These are phyloP conservation scores for Vireo altiloquus DNA, from an alignment of 2,113 vertebrate genomes.

Conservation along the genomic window DNA sequence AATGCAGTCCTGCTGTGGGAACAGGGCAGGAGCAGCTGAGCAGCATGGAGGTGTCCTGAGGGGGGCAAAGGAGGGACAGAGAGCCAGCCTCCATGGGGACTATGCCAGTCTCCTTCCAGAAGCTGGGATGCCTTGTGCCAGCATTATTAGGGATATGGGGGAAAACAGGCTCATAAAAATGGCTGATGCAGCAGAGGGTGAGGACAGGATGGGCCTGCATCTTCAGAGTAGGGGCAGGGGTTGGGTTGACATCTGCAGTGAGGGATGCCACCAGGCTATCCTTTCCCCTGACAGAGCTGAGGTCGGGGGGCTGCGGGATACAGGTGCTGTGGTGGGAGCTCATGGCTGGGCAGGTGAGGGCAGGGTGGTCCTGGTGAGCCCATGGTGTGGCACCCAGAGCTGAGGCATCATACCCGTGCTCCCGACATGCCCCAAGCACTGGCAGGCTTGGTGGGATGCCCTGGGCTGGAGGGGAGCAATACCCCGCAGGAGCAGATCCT, in stretches of 20 bases:
- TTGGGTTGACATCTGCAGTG: background rate
- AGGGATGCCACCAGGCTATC: background rate
- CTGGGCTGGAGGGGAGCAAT: background rate
- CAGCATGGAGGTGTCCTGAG: background rate
- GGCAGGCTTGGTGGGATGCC: background rate
- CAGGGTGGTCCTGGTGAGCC: accelerated
- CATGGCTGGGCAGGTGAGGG: background rate
- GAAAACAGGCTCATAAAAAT: background rate
- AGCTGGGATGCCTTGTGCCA: background rate
- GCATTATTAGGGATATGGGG: background rate
- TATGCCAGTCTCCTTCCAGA: background rate
- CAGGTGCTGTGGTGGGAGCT: background rate
- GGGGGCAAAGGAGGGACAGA: background rate
- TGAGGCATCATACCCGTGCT: background rate
- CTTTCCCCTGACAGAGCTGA: background rate
- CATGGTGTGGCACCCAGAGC: too few species aligned
- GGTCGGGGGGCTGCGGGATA: accelerated
- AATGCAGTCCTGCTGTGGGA: background rate
- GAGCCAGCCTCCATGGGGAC: background rate
- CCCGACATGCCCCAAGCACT: accelerated
- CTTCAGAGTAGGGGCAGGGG: background rate
- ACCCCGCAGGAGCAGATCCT: background rate
- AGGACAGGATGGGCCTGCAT: background rate
- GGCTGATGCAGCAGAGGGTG: background rate
- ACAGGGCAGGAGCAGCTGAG: background rate